These are phyloP conservation scores for Perognathus longimembris DNA, from an alignment of 2,113 vertebrate species.

Conservation along the genomic window DNA sequence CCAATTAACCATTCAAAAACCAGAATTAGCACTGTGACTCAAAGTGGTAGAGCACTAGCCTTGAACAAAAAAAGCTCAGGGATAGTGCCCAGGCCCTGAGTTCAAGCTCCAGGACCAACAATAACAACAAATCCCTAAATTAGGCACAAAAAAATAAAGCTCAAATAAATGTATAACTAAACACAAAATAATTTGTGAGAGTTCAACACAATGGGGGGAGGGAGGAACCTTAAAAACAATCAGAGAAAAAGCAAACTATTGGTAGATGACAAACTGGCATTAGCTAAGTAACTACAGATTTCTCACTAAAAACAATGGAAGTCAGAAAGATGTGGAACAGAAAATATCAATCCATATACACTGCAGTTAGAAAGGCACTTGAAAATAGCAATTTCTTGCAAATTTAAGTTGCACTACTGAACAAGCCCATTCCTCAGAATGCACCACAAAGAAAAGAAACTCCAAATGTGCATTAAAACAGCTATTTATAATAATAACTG, in stretches of 20 bases:
- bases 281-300: constrained; percentile 6
- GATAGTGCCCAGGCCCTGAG: too few relatives aligned
- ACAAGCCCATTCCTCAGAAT: neutral
- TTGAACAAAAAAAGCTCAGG: too few relatives aligned
- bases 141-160: too few relatives aligned
- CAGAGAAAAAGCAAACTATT: neutral
- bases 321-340: neutral
- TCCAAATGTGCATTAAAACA: neutral
- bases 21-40: too few relatives aligned
- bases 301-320: neutral
- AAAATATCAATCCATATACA: neutral
- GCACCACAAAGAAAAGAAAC: neutral
- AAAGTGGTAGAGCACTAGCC: too few relatives aligned
- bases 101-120: too few relatives aligned
- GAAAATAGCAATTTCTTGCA: neutral
- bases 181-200: constrained; percentile 2
- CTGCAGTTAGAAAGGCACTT: fast-evolving
- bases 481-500: neutral
- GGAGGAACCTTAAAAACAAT: too few relatives aligned
- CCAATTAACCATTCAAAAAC: too few relatives aligned
- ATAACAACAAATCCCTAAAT: too few relatives aligned
- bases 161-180: too few relatives aligned
- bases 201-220: neutral
- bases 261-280: neutral
- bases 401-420: neutral